Base-by-base conservation (phyloP, 2,888 invertebrate genomes). In the Drosophila koepferae region DNA sequence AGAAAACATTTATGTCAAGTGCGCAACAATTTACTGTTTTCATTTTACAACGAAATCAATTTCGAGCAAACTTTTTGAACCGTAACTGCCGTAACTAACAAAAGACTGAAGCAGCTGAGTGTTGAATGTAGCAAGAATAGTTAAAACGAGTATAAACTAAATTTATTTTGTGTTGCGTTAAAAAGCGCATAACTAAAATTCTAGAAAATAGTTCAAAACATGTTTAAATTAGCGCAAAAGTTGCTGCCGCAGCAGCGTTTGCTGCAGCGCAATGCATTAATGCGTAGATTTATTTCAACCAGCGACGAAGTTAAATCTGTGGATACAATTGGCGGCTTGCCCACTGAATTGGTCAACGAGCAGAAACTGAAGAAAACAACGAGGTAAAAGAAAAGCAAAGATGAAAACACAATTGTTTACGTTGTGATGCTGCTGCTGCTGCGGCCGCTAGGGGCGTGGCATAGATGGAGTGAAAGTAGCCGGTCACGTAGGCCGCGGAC, bases 341-440 rank as follows among this genome's bases (percentile, higher is more conserved):
- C 91, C 40, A 80, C 84, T 9, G 91, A 92, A 31, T 74, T 92
- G 62, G 91, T 91, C 18, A 86, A 84, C 60, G 83, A 91, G 40
- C 91, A 92, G 65, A 91, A 92, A 63, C 70, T 91, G 53, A 91
- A 90, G 63, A 92, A 89, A 49, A 89, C 91, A 4, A 74, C 87
- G 59, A 91, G 92, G 67, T 67, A 55, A 51, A 18, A 31, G 18
- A 18, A 34, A 51, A 34, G 14, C 14, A 14, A 51, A 51, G 14
- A 36, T 36, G 20, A 36, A 18, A 71, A 64, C 51, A 59, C 55
- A 49, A 55, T 62, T 82, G 72, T 66, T 77, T 75, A 72, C 64
- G 65, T 77, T 74, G 49, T 41, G 71, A 18, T 36, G 34, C 14
- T 53, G 20, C 20, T 14, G 14, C 31, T 18, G 51, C 34, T 43